A percentile compares a stretch with the other conserved stretches of the same genome.
Evolutionary conservation across 92 coral and sea anemone species (phyloP).

Genomic region (Diadumene lineata): DNA sequence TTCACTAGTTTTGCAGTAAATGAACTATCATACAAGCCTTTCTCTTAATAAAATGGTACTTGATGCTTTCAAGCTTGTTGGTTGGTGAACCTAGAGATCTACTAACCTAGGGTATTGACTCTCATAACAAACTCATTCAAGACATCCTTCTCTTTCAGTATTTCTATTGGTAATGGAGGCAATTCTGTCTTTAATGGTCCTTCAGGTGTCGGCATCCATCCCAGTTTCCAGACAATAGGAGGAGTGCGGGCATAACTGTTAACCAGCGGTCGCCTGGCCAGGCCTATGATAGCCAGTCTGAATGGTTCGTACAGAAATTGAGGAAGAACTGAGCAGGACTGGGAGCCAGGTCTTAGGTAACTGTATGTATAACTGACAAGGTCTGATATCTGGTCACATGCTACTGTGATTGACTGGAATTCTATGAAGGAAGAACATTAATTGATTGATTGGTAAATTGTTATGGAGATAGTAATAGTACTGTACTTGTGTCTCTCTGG

Average conservation of each 20-base stretch:
- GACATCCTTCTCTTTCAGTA: conserved; percentile 93
- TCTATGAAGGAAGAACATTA: conserved; percentile 31
- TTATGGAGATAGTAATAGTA: too few relatives aligned
- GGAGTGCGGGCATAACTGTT: conserved; percentile 93
- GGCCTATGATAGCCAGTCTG: conserved; percentile 68
- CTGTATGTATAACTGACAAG: conserved; percentile 65
- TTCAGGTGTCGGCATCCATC: conserved; percentile 89
- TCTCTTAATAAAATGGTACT: neutral
- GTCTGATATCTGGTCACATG: conserved; percentile 74
- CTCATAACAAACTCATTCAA: conserved; percentile 85
- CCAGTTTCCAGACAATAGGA: conserved; percentile 91
- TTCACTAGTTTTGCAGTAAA: too few relatives aligned
- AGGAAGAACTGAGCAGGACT: conserved; percentile 64
- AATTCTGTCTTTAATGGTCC: conserved; percentile 83
- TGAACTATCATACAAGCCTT: too few relatives aligned
- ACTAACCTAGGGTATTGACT: conserved; percentile 83
- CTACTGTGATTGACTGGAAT: conserved; percentile 61
- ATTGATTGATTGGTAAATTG: neutral
- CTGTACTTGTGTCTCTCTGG: too few relatives aligned
- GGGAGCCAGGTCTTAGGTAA: conserved; percentile 46
- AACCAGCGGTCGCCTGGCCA: conserved; percentile 91
- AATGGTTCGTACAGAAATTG: conserved; percentile 80
- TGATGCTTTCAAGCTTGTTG: neutral
- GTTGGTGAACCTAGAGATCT: neutral
- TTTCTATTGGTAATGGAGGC: conserved; percentile 95